A percentile compares a stretch with the other conserved stretches of the same genome.
Conservation (phyloP, 2,888 invertebrate species). For the Buathra laborator region DNA sequence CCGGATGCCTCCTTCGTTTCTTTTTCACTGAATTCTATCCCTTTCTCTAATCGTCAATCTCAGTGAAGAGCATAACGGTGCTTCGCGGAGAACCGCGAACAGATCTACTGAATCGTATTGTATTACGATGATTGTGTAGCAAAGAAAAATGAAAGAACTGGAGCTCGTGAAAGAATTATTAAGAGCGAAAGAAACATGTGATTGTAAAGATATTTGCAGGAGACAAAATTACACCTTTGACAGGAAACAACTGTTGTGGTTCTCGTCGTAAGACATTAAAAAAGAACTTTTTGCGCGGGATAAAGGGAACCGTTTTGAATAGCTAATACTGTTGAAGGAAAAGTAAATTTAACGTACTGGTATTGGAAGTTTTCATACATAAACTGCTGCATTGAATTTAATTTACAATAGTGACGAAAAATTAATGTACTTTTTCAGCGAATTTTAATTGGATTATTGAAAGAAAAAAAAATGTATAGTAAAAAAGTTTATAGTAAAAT, state of each 20-base stretch:
- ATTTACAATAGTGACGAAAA: too few species aligned
- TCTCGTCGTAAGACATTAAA: not conserved
- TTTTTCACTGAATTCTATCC: not conserved
- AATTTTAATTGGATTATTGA: too few species aligned
- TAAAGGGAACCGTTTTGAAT: not conserved
- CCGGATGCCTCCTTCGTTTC: constrained; percentile 1
- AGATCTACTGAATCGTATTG: not conserved
- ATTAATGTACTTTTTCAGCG: too few species aligned
- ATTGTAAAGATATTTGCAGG: not conserved
- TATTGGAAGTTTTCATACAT: too few species aligned
- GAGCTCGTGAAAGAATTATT: not conserved
- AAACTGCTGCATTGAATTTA: too few species aligned
- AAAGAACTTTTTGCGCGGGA: not conserved
- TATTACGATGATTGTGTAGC: not conserved
- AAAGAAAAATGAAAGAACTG: not conserved
- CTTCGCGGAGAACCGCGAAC: not conserved
- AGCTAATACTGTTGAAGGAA: not conserved
- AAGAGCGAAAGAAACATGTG: not conserved
- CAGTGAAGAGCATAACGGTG: not conserved
- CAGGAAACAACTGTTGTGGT: too few species aligned
- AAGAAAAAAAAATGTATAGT: too few species aligned
- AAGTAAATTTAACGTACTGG: not conserved
- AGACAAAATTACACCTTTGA: not conserved
- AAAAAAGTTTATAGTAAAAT: too few species aligned
- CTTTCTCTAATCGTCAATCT: not conserved